A percentile compares a stretch with the other conserved stretches of the same genome.
Conservation (phyloP, 2,797 vertebrate genomes). For the Chloroceryle inda region DNA sequence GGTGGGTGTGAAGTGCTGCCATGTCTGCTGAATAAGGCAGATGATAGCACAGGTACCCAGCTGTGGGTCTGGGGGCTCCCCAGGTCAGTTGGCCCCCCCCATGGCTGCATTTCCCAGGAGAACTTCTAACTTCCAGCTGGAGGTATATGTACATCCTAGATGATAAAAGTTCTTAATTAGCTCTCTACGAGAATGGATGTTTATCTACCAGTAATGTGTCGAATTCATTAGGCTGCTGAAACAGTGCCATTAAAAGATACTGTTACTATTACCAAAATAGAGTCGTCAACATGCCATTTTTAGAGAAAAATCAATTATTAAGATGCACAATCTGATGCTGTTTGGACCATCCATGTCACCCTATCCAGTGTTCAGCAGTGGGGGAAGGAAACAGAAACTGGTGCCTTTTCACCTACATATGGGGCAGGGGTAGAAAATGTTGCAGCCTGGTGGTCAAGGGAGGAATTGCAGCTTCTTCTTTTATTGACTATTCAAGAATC, state of each 20-base stretch:
- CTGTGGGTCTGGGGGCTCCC: background rate
- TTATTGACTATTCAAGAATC: background rate
- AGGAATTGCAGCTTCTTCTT: rapidly evolving
- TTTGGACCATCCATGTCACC: background rate
- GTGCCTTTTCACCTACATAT: background rate
- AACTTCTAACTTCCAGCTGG: background rate
- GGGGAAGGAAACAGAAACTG: background rate
- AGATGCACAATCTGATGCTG: background rate
- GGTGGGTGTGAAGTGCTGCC: background rate
- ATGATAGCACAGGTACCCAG: background rate
- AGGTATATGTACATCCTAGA: background rate
- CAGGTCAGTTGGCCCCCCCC: background rate
- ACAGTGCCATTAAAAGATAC: background rate
- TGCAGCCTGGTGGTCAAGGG: background rate
- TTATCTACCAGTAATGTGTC: background rate
- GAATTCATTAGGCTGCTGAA: background rate
- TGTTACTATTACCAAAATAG: background rate
- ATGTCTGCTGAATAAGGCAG: background rate
- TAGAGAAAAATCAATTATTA: background rate
- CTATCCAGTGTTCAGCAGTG: background rate
- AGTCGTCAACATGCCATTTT: background rate
- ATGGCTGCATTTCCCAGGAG: background rate
- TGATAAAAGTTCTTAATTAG: background rate
- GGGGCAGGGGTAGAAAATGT: too few species aligned
- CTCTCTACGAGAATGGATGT: background rate